Evolutionary conservation across 2,113 vertebrate species (phyloP).

Genomic region (Jacana jacana): DNA sequence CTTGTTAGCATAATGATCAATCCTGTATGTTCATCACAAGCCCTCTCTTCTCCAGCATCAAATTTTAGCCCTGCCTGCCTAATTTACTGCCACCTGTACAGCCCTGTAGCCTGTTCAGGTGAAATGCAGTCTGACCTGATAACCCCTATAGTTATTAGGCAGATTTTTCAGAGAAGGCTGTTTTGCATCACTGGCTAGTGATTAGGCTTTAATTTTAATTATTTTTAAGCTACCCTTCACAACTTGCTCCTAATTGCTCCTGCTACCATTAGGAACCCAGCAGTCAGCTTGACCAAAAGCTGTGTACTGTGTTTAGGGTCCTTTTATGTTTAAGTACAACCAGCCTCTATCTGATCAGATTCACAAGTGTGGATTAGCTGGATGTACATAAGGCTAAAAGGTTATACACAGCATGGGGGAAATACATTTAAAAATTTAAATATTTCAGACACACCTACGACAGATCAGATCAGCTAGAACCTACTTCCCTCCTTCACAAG

Average conservation of each 20-base stretch:
- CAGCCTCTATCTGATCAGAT: neutral
- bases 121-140: neutral
- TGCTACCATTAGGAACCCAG: neutral
- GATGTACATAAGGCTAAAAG: neutral
- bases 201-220: neutral
- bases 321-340: neutral
- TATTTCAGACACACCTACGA: neutral
- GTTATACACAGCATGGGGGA: neutral
- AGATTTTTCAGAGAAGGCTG: neutral
- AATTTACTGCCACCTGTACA: neutral
- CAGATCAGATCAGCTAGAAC: neutral
- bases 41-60: neutral
- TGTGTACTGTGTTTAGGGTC: fast-evolving
- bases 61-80: neutral
- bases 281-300: neutral
- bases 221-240: neutral
- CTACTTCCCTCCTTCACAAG: neutral
- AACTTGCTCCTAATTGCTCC: neutral
- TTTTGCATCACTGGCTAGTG: neutral
- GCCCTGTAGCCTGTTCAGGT: neutral
- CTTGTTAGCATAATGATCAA: fast-evolving
- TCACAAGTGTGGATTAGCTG: neutral
- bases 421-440: neutral
- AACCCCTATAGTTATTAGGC: neutral
- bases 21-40: neutral